Base-by-base conservation (phyloP, 2,888 invertebrate genomes). In the Tipula confusa region DNA sequence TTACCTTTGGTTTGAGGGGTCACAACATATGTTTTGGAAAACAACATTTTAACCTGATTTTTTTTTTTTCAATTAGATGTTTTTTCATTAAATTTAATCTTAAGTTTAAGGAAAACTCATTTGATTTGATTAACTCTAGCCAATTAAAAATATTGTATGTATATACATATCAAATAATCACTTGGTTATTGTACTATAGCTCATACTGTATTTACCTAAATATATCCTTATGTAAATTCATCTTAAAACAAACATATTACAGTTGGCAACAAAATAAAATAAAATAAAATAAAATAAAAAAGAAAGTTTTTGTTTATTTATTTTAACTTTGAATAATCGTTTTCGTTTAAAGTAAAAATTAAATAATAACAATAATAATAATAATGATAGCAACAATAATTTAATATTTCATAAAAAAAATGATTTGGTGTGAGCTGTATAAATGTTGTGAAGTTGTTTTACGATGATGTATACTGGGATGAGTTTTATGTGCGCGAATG, bases 291-390 rank as follows among this genome's bases (percentile, higher is more conserved):
- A 64, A 64, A 18, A 18, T 64, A 64, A n/a, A n/a, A n/a, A n/a
- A 24, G 64, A 64, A 64, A 64, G 9, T 64, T n/a, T n/a, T n/a
- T 64, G 18, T 64, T 24, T 64, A 9, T 64, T 64, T 64, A 64
- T 64, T 64, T 64, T 64, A 64, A 64, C 64, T 64, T 64, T 64
- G 64, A 64, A 64, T 64, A 64, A 64, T 64, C 64, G 64, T 64
- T 64, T 64, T 64, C 64, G 64, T 24, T 64, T 64, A 64, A 64
- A 64, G 64, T 64, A 24, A 64, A 64, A 64, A 64, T 64, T 64
- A 64, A 64, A 64, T 64, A 64, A 64, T 64, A 64, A 64, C 9
- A n/a, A 38, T 38, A 64, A 64, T 64, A 64, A 64, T 2, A n/a
- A 38, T 38, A 64, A n/a, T n/a, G 9, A 38, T 38, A 5, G 7